Base-by-base conservation (phyloP, 2,888 invertebrate species). In the Latrodectus hesperus region DNA sequence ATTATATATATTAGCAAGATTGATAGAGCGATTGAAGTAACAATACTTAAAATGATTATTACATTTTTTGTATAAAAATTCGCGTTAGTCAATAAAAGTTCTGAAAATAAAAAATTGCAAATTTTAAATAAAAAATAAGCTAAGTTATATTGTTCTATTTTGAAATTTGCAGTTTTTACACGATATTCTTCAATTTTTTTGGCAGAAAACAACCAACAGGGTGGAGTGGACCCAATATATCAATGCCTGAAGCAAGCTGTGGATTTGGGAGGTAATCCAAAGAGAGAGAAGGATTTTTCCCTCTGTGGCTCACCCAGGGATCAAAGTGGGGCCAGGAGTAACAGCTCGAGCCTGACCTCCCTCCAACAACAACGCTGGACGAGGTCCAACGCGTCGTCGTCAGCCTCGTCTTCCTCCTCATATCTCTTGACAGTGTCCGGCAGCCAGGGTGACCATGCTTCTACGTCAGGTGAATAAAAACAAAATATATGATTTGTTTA, bases 191-290 rank as follows among this genome's bases (percentile, higher is more conserved):
- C 38, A 38, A 38, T 38, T 38, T 38, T 51, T 16, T 12, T 16
- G 0, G 8, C 78, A 85, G 85, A 51, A 65, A 76, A 53, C 67
- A 81, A 72, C 26, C 85, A 80, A 26, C 83, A 73, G 26, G 68
- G 68, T 49, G 82, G 65, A 10, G 95, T 97, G 94, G 97, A 97
- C 94, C 95, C 96, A 93, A 96, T 96, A 93, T 97, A 97, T 94
- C 97, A 97, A 94, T 97, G 97, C 93, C 95, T 97, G 94, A 97
- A 97, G 94, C 96, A 97, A 93, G 97, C 97, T 92, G 96, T 96
- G 92, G 97, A 97, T 94, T 96, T 97, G 90, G 91, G 91, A 64
- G 90, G 91, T 52, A 83, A 88, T 60, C 90, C 90, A 53, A 90
- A 76, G 64, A 84, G 84, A 53, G 85, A 85, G 26, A 88, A 88